Conservation (phyloP, 2,113 vertebrate species). For the Chaetodon trifascialis region DNA sequence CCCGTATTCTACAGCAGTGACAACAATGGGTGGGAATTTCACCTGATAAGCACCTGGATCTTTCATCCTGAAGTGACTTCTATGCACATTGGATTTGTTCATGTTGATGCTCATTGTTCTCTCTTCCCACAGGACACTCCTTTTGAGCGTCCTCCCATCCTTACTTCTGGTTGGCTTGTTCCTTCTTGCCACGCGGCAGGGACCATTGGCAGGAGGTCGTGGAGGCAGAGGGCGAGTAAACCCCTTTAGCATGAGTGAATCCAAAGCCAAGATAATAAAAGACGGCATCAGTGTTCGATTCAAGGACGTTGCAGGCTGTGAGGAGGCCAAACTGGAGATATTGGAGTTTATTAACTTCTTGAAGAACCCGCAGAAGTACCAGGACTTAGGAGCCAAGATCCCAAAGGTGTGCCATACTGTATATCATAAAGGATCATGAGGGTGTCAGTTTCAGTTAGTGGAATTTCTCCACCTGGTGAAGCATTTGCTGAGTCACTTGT, state of each 20-base stretch:
- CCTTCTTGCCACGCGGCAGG: constrained; percentile 88
- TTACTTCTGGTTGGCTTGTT: constrained; percentile 91
- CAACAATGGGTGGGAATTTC: constrained; percentile 90
- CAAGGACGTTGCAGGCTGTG: constrained; percentile 96
- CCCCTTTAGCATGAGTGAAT: constrained; percentile 93
- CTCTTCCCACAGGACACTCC: constrained; percentile 82
- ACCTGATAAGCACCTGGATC: not conserved
- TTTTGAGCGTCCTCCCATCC: constrained; percentile 91
- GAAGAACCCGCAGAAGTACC: constrained; percentile 94
- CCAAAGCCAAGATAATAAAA: constrained; percentile 93
- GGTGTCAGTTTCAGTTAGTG: too few relatives aligned
- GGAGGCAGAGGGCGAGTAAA: constrained; percentile 89
- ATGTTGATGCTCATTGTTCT: not conserved
- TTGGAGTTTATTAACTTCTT: constrained; percentile 97
- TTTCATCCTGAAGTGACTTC: not conserved
- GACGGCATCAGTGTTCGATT: constrained; percentile 92
- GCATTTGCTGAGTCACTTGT: not conserved
- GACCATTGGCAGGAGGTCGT: constrained; percentile 86
- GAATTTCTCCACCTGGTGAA: not conserved
- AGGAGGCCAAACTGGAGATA: constrained; percentile 97
- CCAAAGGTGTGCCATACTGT: constrained; percentile 87
- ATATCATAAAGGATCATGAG: not conserved
- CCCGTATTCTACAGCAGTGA: constrained; percentile 93
- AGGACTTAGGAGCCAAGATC: constrained; percentile 96
- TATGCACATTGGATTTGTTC: not conserved